These are phyloP conservation scores for Flexamia atlantica DNA, from an alignment of 2,888 invertebrate species.

Conservation along the genomic window DNA sequence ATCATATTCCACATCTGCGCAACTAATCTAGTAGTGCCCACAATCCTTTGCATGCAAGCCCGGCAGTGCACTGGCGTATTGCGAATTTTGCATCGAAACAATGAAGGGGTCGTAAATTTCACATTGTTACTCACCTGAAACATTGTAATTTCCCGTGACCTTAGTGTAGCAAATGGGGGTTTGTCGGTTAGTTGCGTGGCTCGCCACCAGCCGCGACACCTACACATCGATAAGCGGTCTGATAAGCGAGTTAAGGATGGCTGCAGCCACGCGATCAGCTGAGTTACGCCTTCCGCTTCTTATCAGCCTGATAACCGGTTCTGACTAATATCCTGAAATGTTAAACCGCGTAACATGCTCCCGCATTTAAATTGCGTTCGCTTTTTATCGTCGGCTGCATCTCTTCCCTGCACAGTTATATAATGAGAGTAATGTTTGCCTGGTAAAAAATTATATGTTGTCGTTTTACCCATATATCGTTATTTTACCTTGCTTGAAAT, in stretches of 20 bases:
- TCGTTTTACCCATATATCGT: too few relatives aligned
- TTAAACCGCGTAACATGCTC: constrained; percentile 19
- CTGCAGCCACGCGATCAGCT: constrained; percentile 14
- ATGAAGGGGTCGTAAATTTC: constrained; percentile 32
- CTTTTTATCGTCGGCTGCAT: not conserved
- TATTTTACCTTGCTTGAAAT: too few relatives aligned
- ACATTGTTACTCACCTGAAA: constrained; percentile 27
- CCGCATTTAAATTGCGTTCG: not conserved
- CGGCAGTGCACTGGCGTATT: constrained; percentile 48
- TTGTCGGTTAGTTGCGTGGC: constrained; percentile 27
- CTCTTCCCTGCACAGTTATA: too few relatives aligned
- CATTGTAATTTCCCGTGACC: constrained; percentile 33
- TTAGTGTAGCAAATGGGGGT: not conserved
- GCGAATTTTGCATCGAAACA: constrained; percentile 12
- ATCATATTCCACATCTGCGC: not conserved
- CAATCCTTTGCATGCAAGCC: constrained; percentile 18
- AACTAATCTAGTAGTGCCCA: constrained; percentile 25
- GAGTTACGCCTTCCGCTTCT: constrained; percentile 35
- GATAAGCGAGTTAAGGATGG: constrained; percentile 42
- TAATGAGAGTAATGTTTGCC: too few relatives aligned
- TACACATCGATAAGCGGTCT: constrained; percentile 9
- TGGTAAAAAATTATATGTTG: too few relatives aligned
- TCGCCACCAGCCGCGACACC: constrained; percentile 21
- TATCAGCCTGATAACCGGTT: constrained; percentile 30
- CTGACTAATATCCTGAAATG: constrained; percentile 42